Evolutionary conservation across 2,797 vertebrate species (phyloP), one percentile per base, ranked within the genome.

Genomic region (Schizopygopsis pylzovi): DNA sequence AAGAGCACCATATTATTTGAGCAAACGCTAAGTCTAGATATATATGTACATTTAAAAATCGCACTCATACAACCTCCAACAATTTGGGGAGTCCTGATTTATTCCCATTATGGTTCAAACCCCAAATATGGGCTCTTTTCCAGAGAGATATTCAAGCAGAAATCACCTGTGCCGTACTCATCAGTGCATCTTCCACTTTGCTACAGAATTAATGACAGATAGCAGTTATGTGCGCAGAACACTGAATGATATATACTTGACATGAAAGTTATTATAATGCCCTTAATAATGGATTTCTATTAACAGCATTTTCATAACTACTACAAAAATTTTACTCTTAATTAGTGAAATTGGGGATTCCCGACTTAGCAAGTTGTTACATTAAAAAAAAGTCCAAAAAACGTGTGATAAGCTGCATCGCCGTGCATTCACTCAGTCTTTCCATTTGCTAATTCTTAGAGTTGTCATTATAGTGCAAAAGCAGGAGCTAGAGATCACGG

Each of bases 381-480:
- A 4, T 28, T 11, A 37, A 89, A 18, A n/a, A 67, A 83, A 49
- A 79, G 85, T 89, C 71, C 7, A 86, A 91, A 91, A 89, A 75
- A 76, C 78, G 76, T 82, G 59, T 86, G 84, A 90, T 86, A 89
- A 84, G 85, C 87, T 82, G 82, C 37, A 52, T 86, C 82, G 82
- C 76, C 79, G 25, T 91, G 92, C 91, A 93, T 94, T 94, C 91
- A 83, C 91, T 89, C 86, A 72, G 83, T 90, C 87, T 72, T 72
- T 92, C 87, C 78, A 87, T 90, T 81, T 45, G 25, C 75, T 67
- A 49, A 33, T 83, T 4, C 76, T 82, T 81, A 10, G 86, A 87
- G 91, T 90, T 78, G 83, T 92, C 90, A 89, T 92, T 76, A 73
- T 95, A 95, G 95, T 95, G 95, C 95, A 96, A 95, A 95, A 95